Base-by-base conservation (phyloP, 1,140 invertebrate species). In the Penaeus vannamei region DNA sequence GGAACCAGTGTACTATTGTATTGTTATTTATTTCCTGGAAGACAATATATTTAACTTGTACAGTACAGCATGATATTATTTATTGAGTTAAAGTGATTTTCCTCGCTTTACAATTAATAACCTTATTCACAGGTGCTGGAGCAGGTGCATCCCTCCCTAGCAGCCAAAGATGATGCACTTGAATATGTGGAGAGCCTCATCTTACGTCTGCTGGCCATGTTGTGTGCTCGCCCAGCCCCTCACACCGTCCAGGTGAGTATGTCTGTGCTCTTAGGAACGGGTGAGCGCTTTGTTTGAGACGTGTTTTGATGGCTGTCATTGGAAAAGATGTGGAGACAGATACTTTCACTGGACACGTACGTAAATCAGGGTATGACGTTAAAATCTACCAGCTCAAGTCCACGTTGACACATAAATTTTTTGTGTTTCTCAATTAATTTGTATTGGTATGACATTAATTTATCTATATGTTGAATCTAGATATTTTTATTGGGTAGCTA, bases 121-220 rank as follows among this genome's bases (percentile, higher is more conserved):
- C 42, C 64, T 85, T 90, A 81, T 84, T 92, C 92, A 19, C 92
- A 98, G 97, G 97, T 98, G 89, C 94, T 98, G 93, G 96, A 97
- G 92, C 97, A 98, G 94, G 97, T 98, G 82, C 97, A 99, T 94
- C 96, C 97, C 17, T 96, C 95, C 69, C 93, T 99, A 92, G 95
- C 95, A 90, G 97, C 97, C 32, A 95, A 96, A 92, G 96, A 98
- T 91, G 98, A 98, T 94, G 98, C 98, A 0, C 94, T 99, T 91
- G 95, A 97, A 85, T 99, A 98, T 93, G 97, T 99, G 77, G 98
- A 99, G 94, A 96, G 95, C 87, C 94, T 99, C 72, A 98, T 98
- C 92, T 94, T 99, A 26, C 96, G 97, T 86, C 94, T 99, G 64
- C 93, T 99, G 91, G 96, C 96, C 4, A 97, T 97, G 95, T 94